Evolutionary conservation across 1,140 invertebrate genomes (phyloP), one percentile per base, ranked within the genome.

Genomic region (Nephila pilipes): DNA sequence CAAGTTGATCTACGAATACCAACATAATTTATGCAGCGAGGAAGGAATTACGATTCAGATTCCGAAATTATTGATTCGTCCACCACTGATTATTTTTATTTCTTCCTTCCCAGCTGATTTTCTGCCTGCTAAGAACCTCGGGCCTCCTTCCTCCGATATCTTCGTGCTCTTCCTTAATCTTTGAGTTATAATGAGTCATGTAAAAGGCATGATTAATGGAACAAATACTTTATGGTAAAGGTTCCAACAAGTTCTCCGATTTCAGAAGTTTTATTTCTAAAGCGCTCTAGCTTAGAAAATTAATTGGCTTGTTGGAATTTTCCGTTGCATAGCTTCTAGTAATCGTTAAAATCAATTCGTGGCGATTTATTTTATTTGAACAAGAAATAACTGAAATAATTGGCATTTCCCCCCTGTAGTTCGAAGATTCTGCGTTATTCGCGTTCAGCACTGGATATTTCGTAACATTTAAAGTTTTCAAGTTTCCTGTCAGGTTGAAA

Each of bases 1-100:
- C 16, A 32, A 8, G 25, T 75, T 29, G 22, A 1, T 29, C 12
- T 65, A 29, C 6, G 63, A 65, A 16, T 65, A n/a, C 6, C 29
- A 75, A 4, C 29, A 75, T 75, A 36, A 32, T 75, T 75, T 75
- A 75, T 75, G 25, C 29, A 14, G 29, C 29, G 14, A 16, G 32
- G 16, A 32, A 14, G 65, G 25, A 69, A 69, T 29, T 69, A 29
- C 10, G 25, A 69, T 29, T 69, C 65, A 32, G 32, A 75, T 75
- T 75, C 29, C 69, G 69, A 36, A 75, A 75, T 75, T 75, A 75
- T 75, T 75, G 32, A 75, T n/a, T 75, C 32, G 18, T 75, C 2
- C 25, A 36, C 22, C 2, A n/a, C 16, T 75, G 18, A 1, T 32
- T 75, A 22, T 60, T 46, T 75, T 5, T 18, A 20, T 65, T 25